These are phyloP conservation scores for Henricia sp. DNA, from an alignment of 53 echinoderm and acorn worm species.

Conservation along the genomic window DNA sequence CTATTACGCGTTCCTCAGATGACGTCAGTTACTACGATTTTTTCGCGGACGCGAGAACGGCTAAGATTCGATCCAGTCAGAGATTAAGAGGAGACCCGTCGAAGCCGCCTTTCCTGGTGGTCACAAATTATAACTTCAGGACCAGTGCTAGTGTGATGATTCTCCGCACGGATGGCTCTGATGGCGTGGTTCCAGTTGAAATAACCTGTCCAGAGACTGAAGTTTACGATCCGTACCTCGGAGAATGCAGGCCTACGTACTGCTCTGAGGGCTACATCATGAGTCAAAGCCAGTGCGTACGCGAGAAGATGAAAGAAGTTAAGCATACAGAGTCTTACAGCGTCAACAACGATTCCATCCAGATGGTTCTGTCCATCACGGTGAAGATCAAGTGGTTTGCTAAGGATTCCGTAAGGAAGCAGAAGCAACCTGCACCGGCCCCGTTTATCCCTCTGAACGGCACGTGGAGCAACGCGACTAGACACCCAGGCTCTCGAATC, in stretches of 20 bases:
- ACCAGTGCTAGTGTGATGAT: slow-evolving; percentile 55
- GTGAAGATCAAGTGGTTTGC: slow-evolving; percentile 28
- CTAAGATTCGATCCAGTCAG: not conserved
- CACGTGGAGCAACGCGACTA: slow-evolving; percentile 8
- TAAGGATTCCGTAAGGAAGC: slow-evolving; percentile 26
- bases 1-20: slow-evolving; percentile 14
- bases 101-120: slow-evolving; percentile 1
- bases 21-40: slow-evolving; percentile 33
- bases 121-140: slow-evolving; percentile 81
- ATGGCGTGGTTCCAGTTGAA: slow-evolving; percentile 67
- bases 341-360: not conserved
- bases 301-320: not conserved
- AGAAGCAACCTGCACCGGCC: not conserved
- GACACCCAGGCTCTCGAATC: not conserved
- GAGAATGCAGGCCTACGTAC: slow-evolving; percentile 78
- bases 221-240: slow-evolving; percentile 89
- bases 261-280: slow-evolving; percentile 83
- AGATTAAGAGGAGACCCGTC: not conserved
- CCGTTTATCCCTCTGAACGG: not conserved
- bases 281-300: slow-evolving; percentile 71
- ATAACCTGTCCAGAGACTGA: slow-evolving; percentile 65
- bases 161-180: slow-evolving; percentile 49
- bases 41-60: not conserved
- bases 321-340: no score
- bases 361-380: slow-evolving; percentile 24